Conservation (phyloP, 2,888 invertebrate species). For the Cryptocheilus praepositus region DNA sequence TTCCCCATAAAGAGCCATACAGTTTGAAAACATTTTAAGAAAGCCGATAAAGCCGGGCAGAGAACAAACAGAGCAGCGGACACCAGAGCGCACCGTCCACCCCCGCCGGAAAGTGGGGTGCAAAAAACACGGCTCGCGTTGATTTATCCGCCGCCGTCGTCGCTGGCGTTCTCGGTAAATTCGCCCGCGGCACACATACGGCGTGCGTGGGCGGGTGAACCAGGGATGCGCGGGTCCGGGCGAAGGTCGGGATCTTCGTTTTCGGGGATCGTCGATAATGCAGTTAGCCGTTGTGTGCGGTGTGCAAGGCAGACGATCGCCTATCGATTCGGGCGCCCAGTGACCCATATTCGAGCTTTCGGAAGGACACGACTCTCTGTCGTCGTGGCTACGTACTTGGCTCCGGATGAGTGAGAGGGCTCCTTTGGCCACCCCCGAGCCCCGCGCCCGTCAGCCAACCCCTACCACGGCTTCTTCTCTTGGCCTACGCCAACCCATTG, state of each 20-base stretch:
- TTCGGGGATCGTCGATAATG: slow-evolving; percentile 55
- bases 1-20: too few species aligned
- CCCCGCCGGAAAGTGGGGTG: too few species aligned
- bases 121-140: too few species aligned
- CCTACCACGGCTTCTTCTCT: not conserved
- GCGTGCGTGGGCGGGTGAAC: slow-evolving; percentile 1
- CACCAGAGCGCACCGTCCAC: too few species aligned
- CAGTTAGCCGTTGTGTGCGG: slow-evolving; percentile 43
- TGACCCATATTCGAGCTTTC: slow-evolving; percentile 50
- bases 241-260: slow-evolving; percentile 21
- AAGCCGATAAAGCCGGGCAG: too few species aligned
- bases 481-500: slow-evolving; percentile 2
- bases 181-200: not conserved
- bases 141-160: too few species aligned
- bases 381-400: slow-evolving; percentile 11
- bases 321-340: slow-evolving; percentile 45
- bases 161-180: too few species aligned
- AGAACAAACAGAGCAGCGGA: too few species aligned
- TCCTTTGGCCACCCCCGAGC: not conserved
- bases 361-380: slow-evolving; percentile 12
- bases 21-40: too few species aligned
- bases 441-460: not conserved
- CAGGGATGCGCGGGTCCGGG: not conserved
- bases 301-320: slow-evolving; percentile 32
- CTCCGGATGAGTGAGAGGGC: slow-evolving; percentile 2